Base-by-base conservation (phyloP, 2,888 invertebrate species). In the Flabesymbios commensalis region DNA sequence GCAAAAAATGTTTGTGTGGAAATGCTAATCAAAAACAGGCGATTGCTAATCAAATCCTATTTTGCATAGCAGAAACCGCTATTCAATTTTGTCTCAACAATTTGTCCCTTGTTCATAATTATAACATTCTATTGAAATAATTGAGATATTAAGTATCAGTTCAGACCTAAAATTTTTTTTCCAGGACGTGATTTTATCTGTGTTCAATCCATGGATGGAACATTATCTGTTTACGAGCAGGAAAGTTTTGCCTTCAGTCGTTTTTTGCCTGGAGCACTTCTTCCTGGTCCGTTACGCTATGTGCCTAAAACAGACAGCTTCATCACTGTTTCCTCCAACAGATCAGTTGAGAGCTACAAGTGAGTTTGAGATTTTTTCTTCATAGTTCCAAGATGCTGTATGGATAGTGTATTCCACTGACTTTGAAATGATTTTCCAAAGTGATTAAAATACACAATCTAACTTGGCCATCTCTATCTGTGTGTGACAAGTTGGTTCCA, bases 201-300 rank as follows among this genome's bases (percentile, higher is more conserved):
- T 78, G 88, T 97, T 24, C 93, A 94, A 78, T 92, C 92, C 33
- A 83, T 96, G 73, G 95, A 97, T 83, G 94, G 96, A 17, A 88
- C 90, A 55, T 81, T 97, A 22, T 89, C 90, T 58, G 91, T 98
- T 79, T 96, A 90, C 81, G 97, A 97, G 79, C 95, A 95, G 84
- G 96, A 97, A 82, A 89, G 90, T 57, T 91, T 90, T 78, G 87
- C 90, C 19, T 94, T 95, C 78, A 88, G 88, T 75, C 90, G 93
- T 65, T 87, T 89, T 70, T 86, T 96, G 69, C 90, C 91, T 1
- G 90, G 90, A 58, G 88, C 90, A 63, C 84, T 94, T 54, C 85
- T 94, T 61, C 96, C 97, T 0, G 90, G 90, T 22, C 92, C 93
- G 0, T 82, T 96, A n/a, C 85, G 87, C 43, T 97, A 94, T 82